These are phyloP conservation scores for Pangasius sanitwongsei DNA, from an alignment of 2,797 vertebrate genomes.

Conservation along the genomic window DNA sequence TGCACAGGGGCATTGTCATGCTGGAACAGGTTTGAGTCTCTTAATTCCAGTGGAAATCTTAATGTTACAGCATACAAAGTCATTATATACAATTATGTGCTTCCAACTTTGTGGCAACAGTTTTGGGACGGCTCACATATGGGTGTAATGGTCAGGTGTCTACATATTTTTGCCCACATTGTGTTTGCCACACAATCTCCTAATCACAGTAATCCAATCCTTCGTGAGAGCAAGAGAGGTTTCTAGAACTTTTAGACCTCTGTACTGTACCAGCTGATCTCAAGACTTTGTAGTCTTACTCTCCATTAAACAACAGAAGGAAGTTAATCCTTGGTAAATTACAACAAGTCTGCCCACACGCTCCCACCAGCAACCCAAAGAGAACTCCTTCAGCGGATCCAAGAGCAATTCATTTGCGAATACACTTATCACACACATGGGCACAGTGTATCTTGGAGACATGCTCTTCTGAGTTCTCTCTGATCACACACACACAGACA, in stretches of 20 bases:
- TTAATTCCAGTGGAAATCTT: background rate
- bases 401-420: conserved; percentile 21
- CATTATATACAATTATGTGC: background rate
- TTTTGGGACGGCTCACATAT: background rate
- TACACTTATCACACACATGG: conserved; percentile 7
- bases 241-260: background rate
- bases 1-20: background rate
- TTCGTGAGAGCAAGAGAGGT: conserved; percentile 18
- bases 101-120: background rate
- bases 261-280: conserved; percentile 30
- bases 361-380: conserved; percentile 34
- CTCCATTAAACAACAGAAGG: conserved; percentile 21
- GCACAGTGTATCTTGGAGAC: background rate
- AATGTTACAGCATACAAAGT: background rate
- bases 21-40: background rate
- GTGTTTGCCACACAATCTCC: background rate
- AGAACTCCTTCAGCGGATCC: conserved; percentile 34
- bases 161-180: background rate
- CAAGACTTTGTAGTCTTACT: conserved; percentile 29
- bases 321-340: conserved; percentile 53
- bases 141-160: background rate
- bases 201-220: background rate
- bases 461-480: conserved; percentile 1
- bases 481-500: background rate
- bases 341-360: conserved; percentile 43